Percentiles rank a stretch among this genome's conserved stretches.
Conservation (phyloP, 1,140 invertebrate species). For the Trissolcus basalis region DNA sequence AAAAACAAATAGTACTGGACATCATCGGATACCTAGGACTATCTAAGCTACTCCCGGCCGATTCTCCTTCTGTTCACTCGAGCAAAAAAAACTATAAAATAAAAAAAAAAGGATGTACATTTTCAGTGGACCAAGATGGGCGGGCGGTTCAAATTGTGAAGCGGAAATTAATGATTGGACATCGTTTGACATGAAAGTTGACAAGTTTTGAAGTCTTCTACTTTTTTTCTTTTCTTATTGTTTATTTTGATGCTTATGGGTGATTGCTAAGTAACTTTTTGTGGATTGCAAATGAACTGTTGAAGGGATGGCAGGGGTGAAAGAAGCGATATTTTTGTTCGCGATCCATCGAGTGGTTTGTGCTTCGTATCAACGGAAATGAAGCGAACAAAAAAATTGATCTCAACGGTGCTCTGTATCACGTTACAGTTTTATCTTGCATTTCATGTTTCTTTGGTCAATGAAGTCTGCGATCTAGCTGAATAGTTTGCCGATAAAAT, state of each 20-base stretch:
- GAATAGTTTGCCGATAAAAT: slow-evolving; percentile 29
- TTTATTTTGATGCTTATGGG: too few species aligned
- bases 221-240: too few species aligned
- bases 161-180: too few species aligned
- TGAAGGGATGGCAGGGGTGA: slow-evolving; percentile 19
- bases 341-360: slow-evolving; percentile 33
- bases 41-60: slow-evolving; percentile 53
- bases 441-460: slow-evolving; percentile 28
- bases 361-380: slow-evolving; percentile 38
- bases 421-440: slow-evolving; percentile 33
- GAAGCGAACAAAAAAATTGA: slow-evolving; percentile 42
- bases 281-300: not conserved
- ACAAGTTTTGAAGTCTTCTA: too few species aligned
- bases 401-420: slow-evolving; percentile 13
- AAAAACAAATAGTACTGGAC: slow-evolving; percentile 57
- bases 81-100: slow-evolving; percentile 50
- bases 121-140: too few species aligned
- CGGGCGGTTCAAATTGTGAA: too few species aligned
- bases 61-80: slow-evolving; percentile 50
- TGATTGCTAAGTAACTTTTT: too few species aligned
- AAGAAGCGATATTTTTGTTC: slow-evolving; percentile 43
- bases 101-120: slow-evolving; percentile 4
- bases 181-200: too few species aligned
- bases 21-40: slow-evolving; percentile 59
- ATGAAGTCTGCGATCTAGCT: slow-evolving; percentile 21